Base-by-base conservation (phyloP, 2,113 vertebrate species). In the Brachyhypopomus gauderio region DNA sequence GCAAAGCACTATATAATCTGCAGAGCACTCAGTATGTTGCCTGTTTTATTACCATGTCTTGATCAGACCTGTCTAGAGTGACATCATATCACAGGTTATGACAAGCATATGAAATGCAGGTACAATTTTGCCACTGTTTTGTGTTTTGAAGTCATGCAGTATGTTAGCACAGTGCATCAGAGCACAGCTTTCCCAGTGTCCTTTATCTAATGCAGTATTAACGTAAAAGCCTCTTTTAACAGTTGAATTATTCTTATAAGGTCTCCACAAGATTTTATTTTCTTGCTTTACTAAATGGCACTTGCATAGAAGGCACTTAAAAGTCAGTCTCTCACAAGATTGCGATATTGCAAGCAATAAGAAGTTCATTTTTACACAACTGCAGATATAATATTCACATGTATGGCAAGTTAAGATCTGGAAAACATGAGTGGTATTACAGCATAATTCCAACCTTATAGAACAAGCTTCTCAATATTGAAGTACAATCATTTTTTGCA, bases 231-330 rank as follows among this genome's bases (percentile, higher is more conserved):
- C 64, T 14, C 36, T 30, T 52, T 52, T 77, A 34, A 67, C 20
- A 7, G 20, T 45, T 41, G 36, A 62, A 45, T 27, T 30, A 60
- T 3, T 59, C 4, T 8, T 19, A 38, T 64, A 14, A 6, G 20
- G 1, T 1, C 38, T 41, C 5, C 4, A 3, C 7, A 14, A 52
- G 5, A 11, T 23, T 23, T 69, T 0, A 4, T 19, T 41, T 45
- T 25, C 77, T 12, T 17, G 66, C 55, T 72, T 79, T 72, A 45
- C 11, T 4, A 60, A 70, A 70, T 52, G 45, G 34, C 67, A 41
- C 77, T 27, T 38, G 60, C 34, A 20, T 56, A 70, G 56, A 69
- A 78, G 38, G 11, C 66, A 59, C n/a, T 36, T 25, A n/a, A 4
- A 52, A 30, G 19, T 30, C 64, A 38, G 30, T n/a, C 17, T 69